Percentiles rank a stretch among this genome's conserved stretches.
These are phyloP conservation scores for Panopea generosa DNA, from an alignment of 2,888 invertebrate species.

Conservation along the genomic window DNA sequence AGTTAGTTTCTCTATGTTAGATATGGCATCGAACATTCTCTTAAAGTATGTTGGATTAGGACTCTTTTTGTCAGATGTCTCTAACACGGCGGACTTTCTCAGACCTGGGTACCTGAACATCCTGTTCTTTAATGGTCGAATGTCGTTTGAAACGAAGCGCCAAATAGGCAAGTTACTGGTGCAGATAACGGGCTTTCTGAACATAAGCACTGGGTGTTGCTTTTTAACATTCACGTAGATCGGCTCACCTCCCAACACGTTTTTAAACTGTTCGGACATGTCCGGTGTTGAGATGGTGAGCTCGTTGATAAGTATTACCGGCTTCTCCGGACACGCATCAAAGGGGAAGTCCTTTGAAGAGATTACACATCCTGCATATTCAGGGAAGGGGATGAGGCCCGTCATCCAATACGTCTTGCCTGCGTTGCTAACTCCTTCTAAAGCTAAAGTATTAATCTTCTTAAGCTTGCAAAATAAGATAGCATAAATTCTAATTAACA, in stretches of 20 bases:
- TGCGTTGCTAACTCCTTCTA: not conserved
- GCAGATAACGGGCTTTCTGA: not conserved
- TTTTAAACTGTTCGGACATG: no score
- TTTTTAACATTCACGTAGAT: no score
- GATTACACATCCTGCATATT: not conserved
- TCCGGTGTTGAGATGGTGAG: no score
- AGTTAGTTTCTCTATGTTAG: not conserved
- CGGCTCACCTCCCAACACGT: no score
- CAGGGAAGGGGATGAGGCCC: no score
- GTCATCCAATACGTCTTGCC: no score
- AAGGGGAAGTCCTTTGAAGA: not conserved
- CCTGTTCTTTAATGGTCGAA: not conserved
- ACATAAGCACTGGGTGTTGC: not conserved
- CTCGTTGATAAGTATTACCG: constrained; percentile 2
- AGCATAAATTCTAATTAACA: not conserved
- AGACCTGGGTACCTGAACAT: not conserved
- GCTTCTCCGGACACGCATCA: not conserved
- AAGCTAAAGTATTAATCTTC: constrained; percentile 7
- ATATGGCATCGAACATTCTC: not conserved
- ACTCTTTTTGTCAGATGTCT: not conserved
- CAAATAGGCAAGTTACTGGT: not conserved
- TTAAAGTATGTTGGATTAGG: not conserved
- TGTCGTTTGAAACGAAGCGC: not conserved
- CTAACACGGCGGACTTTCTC: not conserved
- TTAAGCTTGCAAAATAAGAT: not conserved